Conservation (phyloP, 2,888 invertebrate genomes). For the Protonemura montana region DNA sequence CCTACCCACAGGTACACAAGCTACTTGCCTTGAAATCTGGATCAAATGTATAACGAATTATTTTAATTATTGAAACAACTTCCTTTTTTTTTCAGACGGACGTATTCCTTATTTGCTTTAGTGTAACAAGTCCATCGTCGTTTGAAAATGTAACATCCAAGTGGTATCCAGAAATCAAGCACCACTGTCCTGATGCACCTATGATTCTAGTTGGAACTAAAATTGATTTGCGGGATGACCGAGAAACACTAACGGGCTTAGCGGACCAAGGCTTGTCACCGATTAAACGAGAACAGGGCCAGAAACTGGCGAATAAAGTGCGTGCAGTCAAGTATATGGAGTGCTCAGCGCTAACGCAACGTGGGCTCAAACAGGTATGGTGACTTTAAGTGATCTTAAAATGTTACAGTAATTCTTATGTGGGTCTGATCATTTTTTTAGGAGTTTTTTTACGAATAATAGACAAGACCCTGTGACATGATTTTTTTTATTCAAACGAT, state of each 20-base stretch:
- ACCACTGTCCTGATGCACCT: constrained; percentile 99
- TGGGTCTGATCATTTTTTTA: too few species aligned
- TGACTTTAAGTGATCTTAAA: constrained; percentile 16
- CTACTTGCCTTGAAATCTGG: not conserved
- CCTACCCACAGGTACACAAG: constrained; percentile 80
- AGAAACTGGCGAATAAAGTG: constrained; percentile 98
- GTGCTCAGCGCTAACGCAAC: constrained; percentile 98
- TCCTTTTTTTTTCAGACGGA: constrained; percentile 75
- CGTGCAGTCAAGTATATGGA: constrained; percentile 99
- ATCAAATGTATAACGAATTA: not conserved
- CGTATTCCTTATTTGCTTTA: constrained; percentile 99
- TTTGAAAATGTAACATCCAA: constrained; percentile 99
- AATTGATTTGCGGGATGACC: constrained; percentile 97
- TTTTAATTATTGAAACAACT: not conserved
- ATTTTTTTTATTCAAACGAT: too few species aligned
- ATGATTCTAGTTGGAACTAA: constrained; percentile 97
- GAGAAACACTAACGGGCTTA: constrained; percentile 89
- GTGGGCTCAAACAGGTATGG: constrained; percentile 87
- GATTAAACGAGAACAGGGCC: constrained; percentile 96
- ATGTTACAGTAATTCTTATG: too few species aligned
- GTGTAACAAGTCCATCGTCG: constrained; percentile 98
- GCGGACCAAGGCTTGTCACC: constrained; percentile 95
- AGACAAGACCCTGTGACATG: too few species aligned
- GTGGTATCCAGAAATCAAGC: constrained; percentile 99
- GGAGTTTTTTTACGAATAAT: too few species aligned